These are phyloP conservation scores for Hassar affinis DNA, from an alignment of 2,113 vertebrate species.

Conservation along the genomic window DNA sequence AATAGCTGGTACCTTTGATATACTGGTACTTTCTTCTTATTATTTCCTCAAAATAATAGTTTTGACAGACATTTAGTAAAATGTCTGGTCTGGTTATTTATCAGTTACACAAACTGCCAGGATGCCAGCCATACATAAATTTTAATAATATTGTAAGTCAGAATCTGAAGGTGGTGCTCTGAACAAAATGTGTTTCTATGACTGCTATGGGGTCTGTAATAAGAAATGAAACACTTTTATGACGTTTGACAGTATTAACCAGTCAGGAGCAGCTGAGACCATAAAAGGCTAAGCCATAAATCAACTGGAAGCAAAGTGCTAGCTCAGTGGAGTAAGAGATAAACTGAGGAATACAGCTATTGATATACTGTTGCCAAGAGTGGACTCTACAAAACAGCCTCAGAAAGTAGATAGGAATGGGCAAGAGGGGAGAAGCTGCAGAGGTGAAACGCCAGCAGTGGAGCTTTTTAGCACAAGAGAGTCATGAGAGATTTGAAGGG, in stretches of 20 bases:
- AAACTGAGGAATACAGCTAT: conserved; percentile 16
- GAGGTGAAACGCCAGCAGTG: background rate
- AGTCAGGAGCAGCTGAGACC: background rate
- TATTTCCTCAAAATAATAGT: background rate
- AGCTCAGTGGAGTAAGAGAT: conserved; percentile 10
- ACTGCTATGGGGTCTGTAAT: background rate
- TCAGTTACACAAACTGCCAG: background rate
- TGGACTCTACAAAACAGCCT: background rate
- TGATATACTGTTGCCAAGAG: conserved; percentile 7
- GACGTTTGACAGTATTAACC: background rate
- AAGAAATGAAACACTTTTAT: background rate
- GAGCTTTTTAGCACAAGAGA: background rate
- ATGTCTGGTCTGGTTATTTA: background rate
- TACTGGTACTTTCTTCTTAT: background rate
- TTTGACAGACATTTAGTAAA: background rate
- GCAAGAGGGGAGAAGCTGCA: background rate
- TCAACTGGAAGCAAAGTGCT: background rate
- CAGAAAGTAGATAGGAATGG: background rate
- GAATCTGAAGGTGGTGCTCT: background rate
- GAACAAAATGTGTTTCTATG: background rate
- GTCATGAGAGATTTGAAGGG: background rate
- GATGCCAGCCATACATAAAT: background rate
- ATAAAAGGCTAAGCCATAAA: conserved; percentile 9
- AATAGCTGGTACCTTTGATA: too few species aligned
- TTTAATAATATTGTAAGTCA: too few species aligned